Percentiles rank a stretch among this genome's conserved stretches.
Evolutionary conservation across 1,140 invertebrate species (phyloP).

Genomic region (Wasmannia auropunctata): DNA sequence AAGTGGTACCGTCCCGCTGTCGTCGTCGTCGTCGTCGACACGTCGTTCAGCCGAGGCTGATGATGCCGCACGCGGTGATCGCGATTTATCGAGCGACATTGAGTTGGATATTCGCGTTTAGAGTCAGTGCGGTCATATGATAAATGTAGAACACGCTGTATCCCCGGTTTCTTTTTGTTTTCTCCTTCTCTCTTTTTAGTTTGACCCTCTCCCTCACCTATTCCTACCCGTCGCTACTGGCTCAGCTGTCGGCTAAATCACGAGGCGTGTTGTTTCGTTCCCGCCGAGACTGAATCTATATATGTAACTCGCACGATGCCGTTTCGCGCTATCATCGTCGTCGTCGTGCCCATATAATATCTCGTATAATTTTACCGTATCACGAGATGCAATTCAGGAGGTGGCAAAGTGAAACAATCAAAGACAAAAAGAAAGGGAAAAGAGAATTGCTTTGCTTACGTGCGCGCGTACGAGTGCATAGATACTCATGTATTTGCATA

Average conservation of each 20-base stretch:
- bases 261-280: not conserved
- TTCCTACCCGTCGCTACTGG: not conserved
- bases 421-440: not conserved
- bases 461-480: slow-evolving; percentile 43
- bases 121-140: slow-evolving; percentile 74
- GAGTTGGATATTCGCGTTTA: slow-evolving; percentile 60
- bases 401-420: slow-evolving; percentile 18
- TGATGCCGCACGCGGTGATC: slow-evolving; percentile 66
- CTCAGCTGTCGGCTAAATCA: not conserved
- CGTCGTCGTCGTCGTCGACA: slow-evolving; percentile 26
- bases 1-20: not conserved
- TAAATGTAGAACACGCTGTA: slow-evolving; percentile 81
- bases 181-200: slow-evolving; percentile 64
- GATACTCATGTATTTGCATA: slow-evolving; percentile 8
- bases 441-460: not conserved
- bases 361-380: not conserved
- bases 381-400: not conserved
- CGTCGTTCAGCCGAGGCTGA: slow-evolving; percentile 45
- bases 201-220: not conserved
- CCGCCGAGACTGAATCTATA: not conserved
- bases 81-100: slow-evolving; percentile 46
- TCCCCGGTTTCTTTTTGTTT: slow-evolving; percentile 74
- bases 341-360: slow-evolving; percentile 43
- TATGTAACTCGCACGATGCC: slow-evolving; percentile 13
- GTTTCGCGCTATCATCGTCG: slow-evolving; percentile 32